phyloP scores from a whole-genome alignment of 2,113 vertebrate species.

The Donacobius atricapilla region DNA sequence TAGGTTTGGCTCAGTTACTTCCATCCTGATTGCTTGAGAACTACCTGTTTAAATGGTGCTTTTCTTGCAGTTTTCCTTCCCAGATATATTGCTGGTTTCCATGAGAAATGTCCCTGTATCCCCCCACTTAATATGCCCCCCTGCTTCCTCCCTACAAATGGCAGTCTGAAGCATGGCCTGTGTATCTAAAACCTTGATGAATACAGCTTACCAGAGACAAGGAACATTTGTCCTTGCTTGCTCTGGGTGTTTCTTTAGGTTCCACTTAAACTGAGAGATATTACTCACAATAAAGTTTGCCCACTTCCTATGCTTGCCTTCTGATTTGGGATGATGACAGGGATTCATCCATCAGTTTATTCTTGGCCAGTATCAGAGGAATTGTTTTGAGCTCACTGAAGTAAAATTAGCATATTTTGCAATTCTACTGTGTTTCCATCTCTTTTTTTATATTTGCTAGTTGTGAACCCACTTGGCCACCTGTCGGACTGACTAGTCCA shows the following conservation, averaged over 20 bases:
- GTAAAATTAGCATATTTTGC: neutral
- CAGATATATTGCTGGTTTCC: neutral
- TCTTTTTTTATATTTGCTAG: neutral
- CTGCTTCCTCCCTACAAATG: neutral
- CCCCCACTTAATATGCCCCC: neutral
- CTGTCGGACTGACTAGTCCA: neutral
- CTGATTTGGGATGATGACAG: neutral
- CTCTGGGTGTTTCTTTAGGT: neutral
- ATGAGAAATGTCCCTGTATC: neutral
- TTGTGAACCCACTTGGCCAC: neutral
- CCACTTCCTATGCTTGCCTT: neutral
- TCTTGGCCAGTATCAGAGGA: neutral
- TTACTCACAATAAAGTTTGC: neutral
- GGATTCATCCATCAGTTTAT: neutral
- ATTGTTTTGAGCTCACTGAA: neutral
- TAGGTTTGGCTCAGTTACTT: neutral
- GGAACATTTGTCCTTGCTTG: neutral
- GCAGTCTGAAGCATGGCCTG: neutral
- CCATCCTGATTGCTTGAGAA: neutral
- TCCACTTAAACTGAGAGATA: neutral
- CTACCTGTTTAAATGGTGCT: neutral
- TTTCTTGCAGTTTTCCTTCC: neutral
- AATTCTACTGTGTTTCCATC: neutral
- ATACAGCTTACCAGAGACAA: neutral
- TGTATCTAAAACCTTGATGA: neutral